A percentile compares a stretch with the other conserved stretches of the same genome.
Evolutionary conservation across 2,797 vertebrate species (phyloP).

Genomic region (Pangasius mekongensis): DNA sequence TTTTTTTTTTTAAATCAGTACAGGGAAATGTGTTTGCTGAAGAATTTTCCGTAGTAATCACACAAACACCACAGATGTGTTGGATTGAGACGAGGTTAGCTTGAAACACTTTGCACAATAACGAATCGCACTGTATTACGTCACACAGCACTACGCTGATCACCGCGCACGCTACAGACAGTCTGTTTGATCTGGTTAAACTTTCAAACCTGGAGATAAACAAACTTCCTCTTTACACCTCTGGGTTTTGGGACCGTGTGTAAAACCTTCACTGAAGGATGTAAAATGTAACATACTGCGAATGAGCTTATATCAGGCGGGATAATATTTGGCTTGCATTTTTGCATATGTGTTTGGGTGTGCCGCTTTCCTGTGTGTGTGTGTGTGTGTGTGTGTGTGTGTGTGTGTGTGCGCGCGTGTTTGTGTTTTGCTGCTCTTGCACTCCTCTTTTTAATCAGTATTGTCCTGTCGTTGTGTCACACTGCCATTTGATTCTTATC

Average conservation of each 20-base stretch:
- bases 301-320: no score
- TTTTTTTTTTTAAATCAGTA: background rate
- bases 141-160: background rate
- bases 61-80: no score
- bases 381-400: background rate
- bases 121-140: background rate
- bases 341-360: constrained; percentile 46
- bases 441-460: constrained; percentile 24
- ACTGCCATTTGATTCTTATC: constrained; percentile 18
- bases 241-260: background rate
- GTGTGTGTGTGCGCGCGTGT: constrained; percentile 52
- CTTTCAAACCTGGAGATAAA: background rate
- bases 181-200: background rate
- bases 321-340: background rate
- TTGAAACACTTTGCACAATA: background rate
- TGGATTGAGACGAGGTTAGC: background rate
- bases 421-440: constrained; percentile 24
- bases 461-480: constrained; percentile 38
- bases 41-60: background rate
- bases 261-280: constrained; percentile 1
- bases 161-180: background rate
- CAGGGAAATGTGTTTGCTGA: background rate
- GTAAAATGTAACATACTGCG: background rate
- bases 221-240: background rate
- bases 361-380: constrained; percentile 38